Base-by-base conservation (phyloP, 2,888 invertebrate genomes). In the Emmelina monodactyla region DNA sequence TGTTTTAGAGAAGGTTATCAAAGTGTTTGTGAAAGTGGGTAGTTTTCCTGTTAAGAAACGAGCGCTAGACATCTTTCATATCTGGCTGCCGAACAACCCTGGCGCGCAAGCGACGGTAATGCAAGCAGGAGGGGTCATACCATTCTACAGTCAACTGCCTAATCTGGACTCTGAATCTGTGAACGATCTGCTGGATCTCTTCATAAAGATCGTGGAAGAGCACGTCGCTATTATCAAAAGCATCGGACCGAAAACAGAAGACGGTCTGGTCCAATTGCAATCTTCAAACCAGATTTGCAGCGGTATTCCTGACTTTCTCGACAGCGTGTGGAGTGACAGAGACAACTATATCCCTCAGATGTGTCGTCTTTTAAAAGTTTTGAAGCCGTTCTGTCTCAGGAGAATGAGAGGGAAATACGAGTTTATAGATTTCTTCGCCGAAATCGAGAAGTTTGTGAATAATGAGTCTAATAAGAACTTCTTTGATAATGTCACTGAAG, bases 21-120 rank as follows among this genome's bases (percentile, higher is more conserved):
- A 69, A 25, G 56, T 73, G 14, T 72, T 69, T 22, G 71, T 70
- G 34, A 42, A 51, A 1, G 65, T 63, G 6, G 40, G 55, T 0
- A 60, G 60, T 38, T 36, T 63, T 9, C 58, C 48, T 6, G 31
- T 68, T 1, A 76, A 75, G 45, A 55, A 58, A 0, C 54, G 59
- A 12, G 55, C 58, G 0, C 34, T 76, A 22, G 68, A 75, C 28
- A 48, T 76, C 1, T 37, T 78, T 2, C 39, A 46, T 16, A 16
- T 46, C 11, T 76, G 72, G 76, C 40, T 78, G 10, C 75, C 72
- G 2, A 55, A 55, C 0, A 71, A 68, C 16, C 71, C 73, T 0
- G 54, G 45, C 28, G 45, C 65, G 0, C 78, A 78, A 49, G 55
- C 62, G 0, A 50, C 66, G 13, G 58, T 76, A 0, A 72, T 76